phyloP scores from a whole-genome alignment of 2,888 invertebrate genomes.

The Andricus curvator region DNA sequence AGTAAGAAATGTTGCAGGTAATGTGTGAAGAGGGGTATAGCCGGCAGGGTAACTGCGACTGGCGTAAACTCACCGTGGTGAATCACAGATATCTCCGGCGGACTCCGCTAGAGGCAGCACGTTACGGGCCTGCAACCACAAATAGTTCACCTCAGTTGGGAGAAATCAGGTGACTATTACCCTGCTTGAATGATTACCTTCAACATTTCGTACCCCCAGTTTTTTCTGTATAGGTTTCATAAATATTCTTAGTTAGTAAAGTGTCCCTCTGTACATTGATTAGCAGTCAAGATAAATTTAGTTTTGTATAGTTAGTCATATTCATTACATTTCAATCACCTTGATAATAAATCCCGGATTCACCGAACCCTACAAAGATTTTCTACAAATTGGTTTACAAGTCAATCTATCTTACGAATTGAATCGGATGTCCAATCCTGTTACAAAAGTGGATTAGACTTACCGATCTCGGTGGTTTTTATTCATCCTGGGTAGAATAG shows the following conservation, averaged over 20 bases:
- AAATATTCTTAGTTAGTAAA: not conserved
- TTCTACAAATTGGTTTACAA: slow-evolving; percentile 37
- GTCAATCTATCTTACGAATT: slow-evolving; percentile 40
- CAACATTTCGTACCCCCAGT: too few relatives aligned
- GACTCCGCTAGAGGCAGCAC: too few relatives aligned
- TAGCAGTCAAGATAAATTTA: slow-evolving; percentile 1
- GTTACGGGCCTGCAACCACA: too few relatives aligned
- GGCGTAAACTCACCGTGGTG: too few relatives aligned
- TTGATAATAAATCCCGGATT: slow-evolving; percentile 20
- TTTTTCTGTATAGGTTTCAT: too few relatives aligned
- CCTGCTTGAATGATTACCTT: too few relatives aligned
- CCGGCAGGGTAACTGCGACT: too few relatives aligned
- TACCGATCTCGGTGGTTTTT: slow-evolving; percentile 23
- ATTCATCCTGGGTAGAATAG: not conserved
- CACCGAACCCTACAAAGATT: slow-evolving; percentile 22
- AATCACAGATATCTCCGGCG: too few relatives aligned
- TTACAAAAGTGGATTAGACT: slow-evolving; percentile 35
- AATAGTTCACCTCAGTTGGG: too few relatives aligned
- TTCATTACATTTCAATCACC: slow-evolving; percentile 24
- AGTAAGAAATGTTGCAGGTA: too few relatives aligned
- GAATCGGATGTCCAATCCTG: slow-evolving; percentile 34
- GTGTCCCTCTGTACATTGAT: not conserved
- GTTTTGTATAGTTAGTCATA: slow-evolving; percentile 26
- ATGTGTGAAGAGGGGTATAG: too few relatives aligned
- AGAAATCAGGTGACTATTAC: too few relatives aligned